Evolutionary conservation across 2,888 invertebrate species (phyloP).

Genomic region (Timema podura): DNA sequence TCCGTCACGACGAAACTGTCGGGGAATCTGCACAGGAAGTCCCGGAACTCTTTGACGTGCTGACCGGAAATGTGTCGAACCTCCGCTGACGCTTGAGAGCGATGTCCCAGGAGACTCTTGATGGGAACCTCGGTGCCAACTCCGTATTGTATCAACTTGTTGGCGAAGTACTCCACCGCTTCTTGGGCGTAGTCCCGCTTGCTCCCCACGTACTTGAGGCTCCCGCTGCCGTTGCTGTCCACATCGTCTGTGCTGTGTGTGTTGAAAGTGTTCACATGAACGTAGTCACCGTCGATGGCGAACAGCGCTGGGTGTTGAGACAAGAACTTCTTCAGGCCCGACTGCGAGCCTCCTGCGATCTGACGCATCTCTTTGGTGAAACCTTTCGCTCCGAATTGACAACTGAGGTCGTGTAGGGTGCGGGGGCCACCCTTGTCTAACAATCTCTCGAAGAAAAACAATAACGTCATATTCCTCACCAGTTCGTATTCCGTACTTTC

Average conservation of each 20-base stretch:
- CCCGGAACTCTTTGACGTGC: slow-evolving; percentile 89
- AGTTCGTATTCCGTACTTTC: slow-evolving; percentile 92
- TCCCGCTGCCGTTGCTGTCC: slow-evolving; percentile 45
- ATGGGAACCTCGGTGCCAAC: slow-evolving; percentile 95
- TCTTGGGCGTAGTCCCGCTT: slow-evolving; percentile 90
- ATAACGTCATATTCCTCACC: slow-evolving; percentile 89
- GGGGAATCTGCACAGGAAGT: slow-evolving; percentile 79
- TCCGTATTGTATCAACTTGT: slow-evolving; percentile 93
- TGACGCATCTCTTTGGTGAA: slow-evolving; percentile 99
- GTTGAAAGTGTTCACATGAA: slow-evolving; percentile 78
- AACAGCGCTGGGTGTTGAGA: slow-evolving; percentile 95
- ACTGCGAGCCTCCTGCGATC: slow-evolving; percentile 92
- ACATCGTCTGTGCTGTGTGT: slow-evolving; percentile 57
- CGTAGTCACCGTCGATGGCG: slow-evolving; percentile 89
- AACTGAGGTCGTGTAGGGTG: slow-evolving; percentile 95
- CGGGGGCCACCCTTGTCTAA: slow-evolving; percentile 95
- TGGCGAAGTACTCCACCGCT: slow-evolving; percentile 95
- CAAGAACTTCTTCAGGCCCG: slow-evolving; percentile 94
- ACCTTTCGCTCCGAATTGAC: slow-evolving; percentile 98
- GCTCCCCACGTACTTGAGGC: slow-evolving; percentile 45
- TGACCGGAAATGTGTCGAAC: slow-evolving; percentile 94
- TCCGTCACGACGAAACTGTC: slow-evolving; percentile 83
- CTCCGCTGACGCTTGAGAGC: slow-evolving; percentile 94
- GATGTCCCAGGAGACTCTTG: slow-evolving; percentile 91
- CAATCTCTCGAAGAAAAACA: slow-evolving; percentile 97